phyloP scores from a whole-genome alignment of 2,797 vertebrate genomes.

The Megaceryle alcyon region DNA sequence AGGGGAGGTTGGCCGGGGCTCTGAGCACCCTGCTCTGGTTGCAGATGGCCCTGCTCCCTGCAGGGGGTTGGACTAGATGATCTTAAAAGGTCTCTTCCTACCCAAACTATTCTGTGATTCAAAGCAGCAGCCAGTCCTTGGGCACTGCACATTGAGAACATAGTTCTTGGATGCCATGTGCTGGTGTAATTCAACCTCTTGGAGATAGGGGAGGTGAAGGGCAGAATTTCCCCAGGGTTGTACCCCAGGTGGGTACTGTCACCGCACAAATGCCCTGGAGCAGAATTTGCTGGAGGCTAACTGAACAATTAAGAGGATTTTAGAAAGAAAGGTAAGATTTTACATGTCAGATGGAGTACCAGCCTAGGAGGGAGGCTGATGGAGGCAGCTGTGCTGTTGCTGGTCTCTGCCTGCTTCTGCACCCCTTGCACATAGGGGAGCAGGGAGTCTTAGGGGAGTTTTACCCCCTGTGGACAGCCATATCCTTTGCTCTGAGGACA shows the following conservation, averaged over 20 bases:
- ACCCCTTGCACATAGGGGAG: rapidly evolving
- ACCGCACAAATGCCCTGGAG: rapidly evolving
- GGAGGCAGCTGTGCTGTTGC: rapidly evolving
- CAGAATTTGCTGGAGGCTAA: neutral
- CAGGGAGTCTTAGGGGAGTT: too few species aligned
- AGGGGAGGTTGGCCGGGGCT: neutral
- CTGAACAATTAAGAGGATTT: rapidly evolving
- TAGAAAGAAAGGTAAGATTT: neutral
- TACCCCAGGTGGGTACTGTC: neutral
- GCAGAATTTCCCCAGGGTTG: neutral
- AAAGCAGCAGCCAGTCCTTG: neutral
- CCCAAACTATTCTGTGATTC: neutral
- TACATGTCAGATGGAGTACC: rapidly evolving
- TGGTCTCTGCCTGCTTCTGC: neutral
- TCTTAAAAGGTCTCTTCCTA: neutral
- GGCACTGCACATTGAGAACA: rapidly evolving
- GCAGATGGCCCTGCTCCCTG: neutral
- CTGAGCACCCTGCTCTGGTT: neutral
- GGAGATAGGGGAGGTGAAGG: neutral
- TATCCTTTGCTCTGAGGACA: neutral
- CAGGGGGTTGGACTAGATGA: neutral
- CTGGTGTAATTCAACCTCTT: neutral
- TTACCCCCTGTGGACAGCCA: rapidly evolving
- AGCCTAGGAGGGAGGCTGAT: neutral
- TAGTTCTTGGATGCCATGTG: neutral